Evolutionary conservation across 2,888 invertebrate genomes (phyloP), one percentile per base, ranked within the genome.

Genomic region (Salticus scenicus): DNA sequence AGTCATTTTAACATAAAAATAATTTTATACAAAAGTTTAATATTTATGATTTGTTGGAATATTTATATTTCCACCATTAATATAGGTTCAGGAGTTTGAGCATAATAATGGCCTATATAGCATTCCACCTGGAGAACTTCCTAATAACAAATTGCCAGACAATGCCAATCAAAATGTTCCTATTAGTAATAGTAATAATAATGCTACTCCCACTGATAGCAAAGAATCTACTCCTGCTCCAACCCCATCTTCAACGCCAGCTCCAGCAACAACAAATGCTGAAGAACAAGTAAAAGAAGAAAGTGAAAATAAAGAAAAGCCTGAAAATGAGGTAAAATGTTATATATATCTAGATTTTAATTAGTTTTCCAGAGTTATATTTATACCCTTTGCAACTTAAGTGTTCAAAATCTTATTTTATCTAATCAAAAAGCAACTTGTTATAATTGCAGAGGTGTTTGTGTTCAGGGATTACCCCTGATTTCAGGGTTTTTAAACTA

Each of bases 21-120:
- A n/a, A n/a, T n/a, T n/a, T n/a, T n/a, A n/a, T n/a, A n/a, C n/a
- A n/a, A n/a, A n/a, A n/a, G n/a, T n/a, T n/a, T n/a, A n/a, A n/a
- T n/a, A n/a, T n/a, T n/a, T n/a, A n/a, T n/a, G n/a, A n/a, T n/a
- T n/a, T n/a, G n/a, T n/a, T n/a, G n/a, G n/a, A n/a, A n/a, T n/a
- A n/a, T n/a, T n/a, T n/a, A n/a, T n/a, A n/a, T n/a, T n/a, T n/a
- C n/a, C n/a, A n/a, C n/a, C 37, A 7, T 37, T 37, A 7, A 47
- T 30, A 17, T 81, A 93, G 93, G 98, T 99, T 41, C 98, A 98
- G 91, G 99, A 99, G 90, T 99, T 99, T 91, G 99, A 99, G 91
- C 95, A 96, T 90, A 98, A 98, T 88, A 99, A 99, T 91, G 99
- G 99, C 0, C 96, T 96, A 89, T 98, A 98, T 91, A 98, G 98